Conservation (phyloP, 2,888 invertebrate species). For the Melanostoma mellinum region DNA sequence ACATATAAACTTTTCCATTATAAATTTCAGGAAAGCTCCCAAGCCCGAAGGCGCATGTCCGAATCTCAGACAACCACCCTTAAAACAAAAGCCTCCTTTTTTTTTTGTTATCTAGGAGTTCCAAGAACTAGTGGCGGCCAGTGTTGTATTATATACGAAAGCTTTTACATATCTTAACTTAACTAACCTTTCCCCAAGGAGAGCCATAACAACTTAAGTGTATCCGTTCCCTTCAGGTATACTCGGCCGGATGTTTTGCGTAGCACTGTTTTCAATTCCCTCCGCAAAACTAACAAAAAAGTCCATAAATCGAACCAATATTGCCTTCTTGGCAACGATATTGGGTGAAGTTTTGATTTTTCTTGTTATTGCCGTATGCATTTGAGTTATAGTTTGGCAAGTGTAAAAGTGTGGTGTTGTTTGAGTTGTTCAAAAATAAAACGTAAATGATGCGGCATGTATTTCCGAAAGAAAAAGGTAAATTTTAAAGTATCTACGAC, state of each 20-base stretch:
- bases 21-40: conserved; percentile 31
- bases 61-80: conserved; percentile 29
- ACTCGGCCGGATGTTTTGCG: conserved; percentile 68
- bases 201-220: conserved; percentile 61
- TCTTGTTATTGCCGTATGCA: conserved; percentile 59
- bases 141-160: not conserved
- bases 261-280: conserved; percentile 65
- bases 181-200: conserved; percentile 67
- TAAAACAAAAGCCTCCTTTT: conserved; percentile 8
- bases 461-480: conserved; percentile 72
- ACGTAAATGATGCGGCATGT: conserved; percentile 56
- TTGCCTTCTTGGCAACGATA: conserved; percentile 64
- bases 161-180: conserved; percentile 46
- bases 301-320: conserved; percentile 61
- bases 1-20: conserved; percentile 31
- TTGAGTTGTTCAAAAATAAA: not conserved
- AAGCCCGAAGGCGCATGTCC: conserved; percentile 54
- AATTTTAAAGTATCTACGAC: not conserved
- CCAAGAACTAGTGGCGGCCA: conserved; percentile 10
- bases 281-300: conserved; percentile 63
- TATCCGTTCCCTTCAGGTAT: conserved; percentile 44
- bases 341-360: conserved; percentile 63
- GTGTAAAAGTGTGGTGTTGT: conserved; percentile 19
- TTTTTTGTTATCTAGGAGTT: not conserved
- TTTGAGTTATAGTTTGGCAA: conserved; percentile 29